These are phyloP conservation scores for Oedothorax gibbosus DNA, from an alignment of 1,140 invertebrate species.

Conservation along the genomic window DNA sequence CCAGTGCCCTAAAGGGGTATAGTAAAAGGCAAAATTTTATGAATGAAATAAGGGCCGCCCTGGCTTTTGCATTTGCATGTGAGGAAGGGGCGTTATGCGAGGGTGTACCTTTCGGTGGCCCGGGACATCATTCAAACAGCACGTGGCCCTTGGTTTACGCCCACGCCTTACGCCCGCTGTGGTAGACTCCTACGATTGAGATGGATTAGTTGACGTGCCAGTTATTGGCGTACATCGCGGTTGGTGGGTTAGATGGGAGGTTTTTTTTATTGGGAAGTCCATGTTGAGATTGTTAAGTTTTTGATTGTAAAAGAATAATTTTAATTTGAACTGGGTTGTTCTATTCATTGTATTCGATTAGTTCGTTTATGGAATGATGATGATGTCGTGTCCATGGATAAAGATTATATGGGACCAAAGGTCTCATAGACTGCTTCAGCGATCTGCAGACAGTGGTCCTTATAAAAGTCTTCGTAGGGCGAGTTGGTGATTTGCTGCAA, in stretches of 20 bases:
- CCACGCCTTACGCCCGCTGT: slow-evolving; percentile 48
- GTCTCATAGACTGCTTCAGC: too few species aligned
- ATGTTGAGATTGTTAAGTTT: background rate
- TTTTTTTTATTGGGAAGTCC: background rate
- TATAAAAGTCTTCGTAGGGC: too few species aligned
- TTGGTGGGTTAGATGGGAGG: background rate
- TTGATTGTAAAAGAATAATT: too few species aligned
- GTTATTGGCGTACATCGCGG: background rate
- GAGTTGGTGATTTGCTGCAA: too few species aligned
- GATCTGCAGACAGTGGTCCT: too few species aligned
- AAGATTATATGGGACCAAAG: too few species aligned
- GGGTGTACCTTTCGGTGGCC: slow-evolving; percentile 42
- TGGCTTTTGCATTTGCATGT: slow-evolving; percentile 52
- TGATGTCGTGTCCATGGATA: too few species aligned
- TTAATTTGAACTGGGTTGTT: too few species aligned
- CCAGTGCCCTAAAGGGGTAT: too few species aligned
- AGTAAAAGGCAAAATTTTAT: slow-evolving; percentile 14
- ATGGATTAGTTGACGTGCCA: too few species aligned
- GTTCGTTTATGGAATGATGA: too few species aligned
- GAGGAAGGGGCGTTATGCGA: slow-evolving; percentile 47
- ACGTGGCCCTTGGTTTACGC: slow-evolving; percentile 41
- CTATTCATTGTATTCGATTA: too few species aligned
- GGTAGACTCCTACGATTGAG: slow-evolving; percentile 34
- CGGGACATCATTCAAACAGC: slow-evolving; percentile 42
- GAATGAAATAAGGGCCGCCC: slow-evolving; percentile 49